A percentile compares a stretch with the other conserved stretches of the same genome.
Conservation (phyloP, 2,888 invertebrate genomes). For the Plusia festucae region DNA sequence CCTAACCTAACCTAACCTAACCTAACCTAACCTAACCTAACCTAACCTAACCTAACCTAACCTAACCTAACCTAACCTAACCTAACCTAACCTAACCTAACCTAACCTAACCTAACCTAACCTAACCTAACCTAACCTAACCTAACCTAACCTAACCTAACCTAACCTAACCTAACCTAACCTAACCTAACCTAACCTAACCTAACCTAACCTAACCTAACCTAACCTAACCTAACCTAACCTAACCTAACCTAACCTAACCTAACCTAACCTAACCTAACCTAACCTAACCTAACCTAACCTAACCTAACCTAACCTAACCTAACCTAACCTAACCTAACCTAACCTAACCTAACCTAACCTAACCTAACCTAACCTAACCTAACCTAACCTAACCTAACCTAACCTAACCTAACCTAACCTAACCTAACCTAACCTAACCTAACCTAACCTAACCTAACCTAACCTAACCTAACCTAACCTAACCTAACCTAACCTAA, state of each 20-base stretch:
- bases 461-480: constrained; percentile 62
- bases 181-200: constrained; percentile 32
- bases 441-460: constrained; percentile 56
- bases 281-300: constrained; percentile 55
- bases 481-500: constrained; percentile 59
- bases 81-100: constrained; percentile 47
- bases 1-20: no score
- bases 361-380: constrained; percentile 37
- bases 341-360: constrained; percentile 49
- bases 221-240: constrained; percentile 49
- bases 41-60: no score
- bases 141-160: constrained; percentile 47
- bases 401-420: constrained; percentile 37
- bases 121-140: constrained; percentile 49
- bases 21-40: no score
- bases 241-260: constrained; percentile 58
- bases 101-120: constrained; percentile 51
- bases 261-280: constrained; percentile 61
- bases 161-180: constrained; percentile 33
- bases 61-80: no score
- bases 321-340: constrained; percentile 49
- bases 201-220: constrained; percentile 40
- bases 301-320: constrained; percentile 52
- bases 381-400: constrained; percentile 32
- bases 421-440: constrained; percentile 48